phyloP scores from a whole-genome alignment of 37 sponge, comb jelly and placozoan species.

The Theonella swinhoei region DNA sequence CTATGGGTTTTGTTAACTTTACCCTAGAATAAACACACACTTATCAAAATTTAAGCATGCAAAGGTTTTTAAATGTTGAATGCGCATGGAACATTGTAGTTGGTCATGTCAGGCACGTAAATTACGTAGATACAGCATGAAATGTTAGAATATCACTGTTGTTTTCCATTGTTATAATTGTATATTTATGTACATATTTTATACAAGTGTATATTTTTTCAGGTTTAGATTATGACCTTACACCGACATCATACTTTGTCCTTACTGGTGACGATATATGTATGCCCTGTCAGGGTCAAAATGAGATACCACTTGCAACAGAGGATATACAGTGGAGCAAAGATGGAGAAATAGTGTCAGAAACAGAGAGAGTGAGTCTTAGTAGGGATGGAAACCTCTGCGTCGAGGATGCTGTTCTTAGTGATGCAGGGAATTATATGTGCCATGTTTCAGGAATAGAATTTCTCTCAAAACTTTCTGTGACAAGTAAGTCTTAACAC shows the following conservation, averaged over 20 bases:
- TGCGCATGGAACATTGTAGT: no score
- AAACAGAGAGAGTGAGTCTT: neutral
- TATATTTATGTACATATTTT: neutral
- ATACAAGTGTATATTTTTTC: neutral
- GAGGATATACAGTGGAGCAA: no score
- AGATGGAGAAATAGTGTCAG: neutral
- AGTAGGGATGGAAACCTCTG: slow-evolving; percentile 8
- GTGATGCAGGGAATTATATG: slow-evolving; percentile 14
- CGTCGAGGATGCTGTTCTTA: neutral
- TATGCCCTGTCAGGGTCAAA: neutral
- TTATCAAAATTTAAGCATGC: no score
- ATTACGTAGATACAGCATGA: no score
- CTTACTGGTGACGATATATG: neutral
- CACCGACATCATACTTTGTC: neutral
- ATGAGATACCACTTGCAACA: no score
- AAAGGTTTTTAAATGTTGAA: no score
- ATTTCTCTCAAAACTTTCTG: neutral
- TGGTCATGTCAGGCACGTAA: no score
- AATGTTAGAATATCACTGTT: no score
- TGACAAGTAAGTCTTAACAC: neutral
- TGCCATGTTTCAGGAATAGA: neutral
- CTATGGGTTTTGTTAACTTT: no score
- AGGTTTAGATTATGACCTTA: neutral
- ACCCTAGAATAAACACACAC: no score
- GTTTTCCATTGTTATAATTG: slow-evolving; percentile 1